Conservation (phyloP, 2,797 vertebrate species). For the Halcyon chelicuti region DNA sequence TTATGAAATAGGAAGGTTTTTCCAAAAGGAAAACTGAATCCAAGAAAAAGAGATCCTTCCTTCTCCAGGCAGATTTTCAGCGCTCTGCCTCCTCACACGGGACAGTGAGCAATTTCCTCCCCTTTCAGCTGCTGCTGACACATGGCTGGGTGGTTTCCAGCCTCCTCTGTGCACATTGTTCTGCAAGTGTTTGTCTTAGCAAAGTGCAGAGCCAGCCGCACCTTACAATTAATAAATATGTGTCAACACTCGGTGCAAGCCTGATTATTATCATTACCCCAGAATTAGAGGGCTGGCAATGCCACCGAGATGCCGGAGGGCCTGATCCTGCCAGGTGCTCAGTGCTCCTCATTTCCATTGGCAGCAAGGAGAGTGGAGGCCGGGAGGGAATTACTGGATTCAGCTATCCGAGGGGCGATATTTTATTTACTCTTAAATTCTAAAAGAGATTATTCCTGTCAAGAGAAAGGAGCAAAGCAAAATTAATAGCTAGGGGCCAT, state of each 20-base stretch:
- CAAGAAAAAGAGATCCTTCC: neutral
- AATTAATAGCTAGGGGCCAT: constrained; percentile 24
- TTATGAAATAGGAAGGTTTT: neutral
- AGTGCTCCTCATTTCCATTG: neutral
- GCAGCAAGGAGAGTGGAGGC: neutral
- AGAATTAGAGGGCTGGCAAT: constrained; percentile 57
- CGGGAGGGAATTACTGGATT: neutral
- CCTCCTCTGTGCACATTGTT: constrained; percentile 59
- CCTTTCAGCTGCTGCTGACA: constrained; percentile 66
- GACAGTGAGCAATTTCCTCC: constrained; percentile 54
- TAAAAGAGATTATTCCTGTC: constrained; percentile 54
- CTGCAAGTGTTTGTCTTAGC: constrained; percentile 69
- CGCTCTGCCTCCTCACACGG: neutral
- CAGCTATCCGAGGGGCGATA: neutral
- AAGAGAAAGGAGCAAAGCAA: constrained; percentile 49
- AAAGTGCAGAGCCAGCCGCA: constrained; percentile 59
- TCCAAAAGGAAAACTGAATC: neutral
- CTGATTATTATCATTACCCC: constrained; percentile 57
- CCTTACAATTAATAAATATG: constrained; percentile 78
- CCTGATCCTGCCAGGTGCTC: constrained; percentile 49
- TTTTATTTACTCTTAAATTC: constrained; percentile 58
- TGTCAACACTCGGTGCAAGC: constrained; percentile 69
- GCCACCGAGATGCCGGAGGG: constrained; percentile 1
- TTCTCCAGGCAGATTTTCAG: neutral
- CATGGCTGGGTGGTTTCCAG: constrained; percentile 66